A percentile compares a stretch with the other conserved stretches of the same genome.
Evolutionary conservation across 2,888 invertebrate species (phyloP).

Genomic region (Tachystola acroxantha): DNA sequence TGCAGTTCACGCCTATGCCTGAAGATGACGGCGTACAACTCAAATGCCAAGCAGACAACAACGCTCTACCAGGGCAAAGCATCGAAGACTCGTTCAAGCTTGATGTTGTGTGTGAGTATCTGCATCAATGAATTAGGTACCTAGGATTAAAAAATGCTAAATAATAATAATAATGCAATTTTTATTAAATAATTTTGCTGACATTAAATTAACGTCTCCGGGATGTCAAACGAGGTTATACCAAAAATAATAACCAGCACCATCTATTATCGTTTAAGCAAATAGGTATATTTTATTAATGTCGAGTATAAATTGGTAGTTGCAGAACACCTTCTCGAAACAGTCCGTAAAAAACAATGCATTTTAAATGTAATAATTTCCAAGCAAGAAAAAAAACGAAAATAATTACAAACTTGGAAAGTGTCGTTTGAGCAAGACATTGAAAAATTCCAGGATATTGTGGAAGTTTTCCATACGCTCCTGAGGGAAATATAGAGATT

Average conservation of each 20-base stretch:
- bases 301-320: too few species aligned
- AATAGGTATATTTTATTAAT: too few species aligned
- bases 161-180: too few species aligned
- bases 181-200: too few species aligned
- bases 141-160: too few species aligned
- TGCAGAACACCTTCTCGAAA: too few species aligned
- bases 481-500: constrained; percentile 3
- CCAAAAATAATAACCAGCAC: too few species aligned
- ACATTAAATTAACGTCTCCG: too few species aligned
- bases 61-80: constrained; percentile 84
- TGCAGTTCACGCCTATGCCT: constrained; percentile 88
- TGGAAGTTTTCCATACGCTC: constrained; percentile 1
- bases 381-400: background rate
- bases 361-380: too few species aligned
- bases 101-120: constrained; percentile 92
- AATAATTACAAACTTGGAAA: constrained; percentile 1
- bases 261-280: too few species aligned
- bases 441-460: constrained; percentile 1
- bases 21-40: constrained; percentile 91
- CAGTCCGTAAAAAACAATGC: too few species aligned
- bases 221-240: too few species aligned
- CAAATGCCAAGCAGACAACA: constrained; percentile 92
- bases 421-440: background rate
- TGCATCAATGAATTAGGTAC: background rate
- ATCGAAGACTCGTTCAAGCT: constrained; percentile 89